Conservation (phyloP, 1,140 invertebrate genomes). For the Cyclina sinensis region DNA sequence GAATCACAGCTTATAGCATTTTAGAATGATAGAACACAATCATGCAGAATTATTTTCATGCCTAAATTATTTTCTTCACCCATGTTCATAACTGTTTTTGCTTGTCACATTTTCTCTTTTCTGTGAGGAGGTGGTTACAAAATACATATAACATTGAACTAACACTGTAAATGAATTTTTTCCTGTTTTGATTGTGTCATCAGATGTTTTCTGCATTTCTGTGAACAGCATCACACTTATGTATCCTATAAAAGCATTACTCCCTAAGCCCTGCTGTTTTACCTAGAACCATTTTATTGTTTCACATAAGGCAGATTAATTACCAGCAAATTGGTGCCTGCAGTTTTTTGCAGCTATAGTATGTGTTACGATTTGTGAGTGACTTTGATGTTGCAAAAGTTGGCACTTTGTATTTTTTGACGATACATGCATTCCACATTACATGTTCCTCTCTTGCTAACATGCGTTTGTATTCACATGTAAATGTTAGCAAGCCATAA, state of each 20-base stretch:
- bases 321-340: not conserved
- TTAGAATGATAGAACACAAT: no score
- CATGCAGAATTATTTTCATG: no score
- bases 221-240: not conserved
- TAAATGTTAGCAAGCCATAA: conserved; percentile 24
- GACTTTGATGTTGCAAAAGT: conserved; percentile 9
- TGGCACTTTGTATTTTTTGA: not conserved
- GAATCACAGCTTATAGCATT: no score
- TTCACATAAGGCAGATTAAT: not conserved
- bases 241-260: not conserved
- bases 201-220: no score
- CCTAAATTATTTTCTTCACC: no score
- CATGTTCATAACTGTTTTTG: no score
- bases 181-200: no score
- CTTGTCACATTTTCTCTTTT: no score
- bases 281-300: not conserved
- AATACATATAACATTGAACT: no score
- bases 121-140: no score
- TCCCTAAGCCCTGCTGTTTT: not conserved
- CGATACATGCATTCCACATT: not conserved
- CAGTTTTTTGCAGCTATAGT: not conserved
- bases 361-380: not conserved
- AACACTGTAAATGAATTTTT: no score
- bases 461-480: conserved; percentile 22
- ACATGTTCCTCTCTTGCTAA: not conserved